phyloP scores from a whole-genome alignment of 2,113 vertebrate species.

The Silurus meridionalis region DNA sequence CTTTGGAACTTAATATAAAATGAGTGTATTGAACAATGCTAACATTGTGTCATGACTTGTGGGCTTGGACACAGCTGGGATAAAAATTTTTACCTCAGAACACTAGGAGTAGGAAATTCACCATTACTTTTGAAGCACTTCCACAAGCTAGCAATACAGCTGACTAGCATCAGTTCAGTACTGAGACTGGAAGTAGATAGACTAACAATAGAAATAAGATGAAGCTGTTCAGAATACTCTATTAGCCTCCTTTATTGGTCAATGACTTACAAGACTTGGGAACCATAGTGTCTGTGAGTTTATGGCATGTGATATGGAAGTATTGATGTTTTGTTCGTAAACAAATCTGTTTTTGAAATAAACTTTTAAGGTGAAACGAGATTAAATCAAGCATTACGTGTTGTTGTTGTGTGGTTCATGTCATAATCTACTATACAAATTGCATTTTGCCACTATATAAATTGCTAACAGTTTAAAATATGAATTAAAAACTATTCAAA shows the following conservation, averaged over 20 bases:
- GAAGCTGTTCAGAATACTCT: neutral
- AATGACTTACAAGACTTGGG: neutral
- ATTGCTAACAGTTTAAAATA: too few relatives aligned
- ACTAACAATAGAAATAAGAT: neutral
- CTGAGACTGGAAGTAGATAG: neutral
- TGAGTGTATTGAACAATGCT: neutral
- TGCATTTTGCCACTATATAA: too few relatives aligned
- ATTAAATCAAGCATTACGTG: too few relatives aligned
- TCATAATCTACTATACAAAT: too few relatives aligned
- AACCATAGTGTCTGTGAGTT: neutral
- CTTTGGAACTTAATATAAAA: neutral
- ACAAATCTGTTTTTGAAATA: too few relatives aligned
- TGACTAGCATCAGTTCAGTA: neutral
- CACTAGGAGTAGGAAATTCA: neutral
- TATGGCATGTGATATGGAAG: neutral
- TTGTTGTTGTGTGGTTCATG: too few relatives aligned
- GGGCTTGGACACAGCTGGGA: neutral
- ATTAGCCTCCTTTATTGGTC: neutral
- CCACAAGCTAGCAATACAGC: neutral
- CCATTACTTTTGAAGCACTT: neutral
- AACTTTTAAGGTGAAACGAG: too few relatives aligned
- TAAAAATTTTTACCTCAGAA: neutral
- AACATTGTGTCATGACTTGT: neutral
- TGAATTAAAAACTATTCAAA: too few relatives aligned
- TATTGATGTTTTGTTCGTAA: neutral